Base-by-base conservation (phyloP, 2,888 invertebrate species). In the Andrena praecox region DNA sequence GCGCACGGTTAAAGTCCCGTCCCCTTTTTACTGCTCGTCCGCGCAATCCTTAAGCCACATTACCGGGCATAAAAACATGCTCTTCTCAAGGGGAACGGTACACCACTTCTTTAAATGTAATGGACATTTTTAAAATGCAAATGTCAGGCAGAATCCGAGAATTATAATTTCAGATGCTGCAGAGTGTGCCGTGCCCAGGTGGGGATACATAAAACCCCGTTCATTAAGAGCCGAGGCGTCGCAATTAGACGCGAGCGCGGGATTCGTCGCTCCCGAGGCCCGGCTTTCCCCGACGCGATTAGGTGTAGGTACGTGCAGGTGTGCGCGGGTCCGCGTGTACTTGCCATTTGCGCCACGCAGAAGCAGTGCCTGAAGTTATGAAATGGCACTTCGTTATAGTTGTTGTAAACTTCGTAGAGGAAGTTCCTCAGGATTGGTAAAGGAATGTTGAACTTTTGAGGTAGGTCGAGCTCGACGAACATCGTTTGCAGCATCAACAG, bases 311-410 rank as follows among this genome's bases (percentile, higher is more conserved):
- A 1, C 4, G 2, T 12, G 12, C 20, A 50, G 6, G 12, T 1
- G 7, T 16, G 0, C 16, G 12, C 10, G 3, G 0, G 12, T 16
- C 1, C 12, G 8, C 8, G 29, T 66, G 48, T 70, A 95, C 95
- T 95, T 94, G 97, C 97, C 97, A 97, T 97, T 95, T 97, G 97
- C 80, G 97, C 96, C 86, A 97, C 97, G 95, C 97, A 97, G 94
- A 97, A 97, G 94, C 97, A 97, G 93, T 97, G 97, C 87, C 97
- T 95, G 94, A 97, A 97, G 94, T 97, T 97, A 94, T 97, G 97
- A 94, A 97, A 97, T 82, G 97, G 97, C 92, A 97, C 97, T 94
- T 97, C 97, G 94, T 97, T 96, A 95, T 97, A 97, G 93, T 97
- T 96, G 93, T 96, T 96, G 94, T 97, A 97, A 89, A 96, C 96